These are phyloP conservation scores for Xestoiulus laeticollis DNA, from an alignment of 2,888 invertebrate genomes.

Conservation along the genomic window DNA sequence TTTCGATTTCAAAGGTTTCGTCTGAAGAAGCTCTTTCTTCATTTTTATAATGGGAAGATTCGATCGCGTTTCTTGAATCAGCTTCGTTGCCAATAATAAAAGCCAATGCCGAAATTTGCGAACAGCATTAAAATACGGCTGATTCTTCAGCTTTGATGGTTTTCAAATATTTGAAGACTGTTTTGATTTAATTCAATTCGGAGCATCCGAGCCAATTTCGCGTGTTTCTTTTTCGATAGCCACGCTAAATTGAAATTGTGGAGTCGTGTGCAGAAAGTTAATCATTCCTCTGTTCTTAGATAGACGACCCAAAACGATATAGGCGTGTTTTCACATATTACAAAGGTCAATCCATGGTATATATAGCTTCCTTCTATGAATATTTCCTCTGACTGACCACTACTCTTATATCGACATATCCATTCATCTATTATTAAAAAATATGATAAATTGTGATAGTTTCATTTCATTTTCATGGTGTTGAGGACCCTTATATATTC, in stretches of 20 bases:
- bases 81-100: background rate
- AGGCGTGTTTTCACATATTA: background rate
- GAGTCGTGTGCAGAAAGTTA: background rate
- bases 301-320: background rate
- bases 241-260: background rate
- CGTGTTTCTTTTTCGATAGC: constrained; percentile 11
- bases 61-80: background rate
- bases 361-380: background rate
- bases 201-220: background rate
- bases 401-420: no score
- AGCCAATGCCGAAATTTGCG: background rate
- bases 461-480: no score
- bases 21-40: background rate
- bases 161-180: background rate
- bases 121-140: constrained; percentile 12
- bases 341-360: background rate
- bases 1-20: background rate
- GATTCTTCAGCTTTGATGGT: constrained; percentile 29
- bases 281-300: background rate
- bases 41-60: background rate
- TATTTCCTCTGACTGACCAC: background rate
- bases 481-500: no score
- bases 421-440: no score
- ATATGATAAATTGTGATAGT: no score
- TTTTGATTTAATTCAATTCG: background rate